Conservation (phyloP, 1,140 invertebrate genomes). For the Drosophila mojavensis region DNA sequence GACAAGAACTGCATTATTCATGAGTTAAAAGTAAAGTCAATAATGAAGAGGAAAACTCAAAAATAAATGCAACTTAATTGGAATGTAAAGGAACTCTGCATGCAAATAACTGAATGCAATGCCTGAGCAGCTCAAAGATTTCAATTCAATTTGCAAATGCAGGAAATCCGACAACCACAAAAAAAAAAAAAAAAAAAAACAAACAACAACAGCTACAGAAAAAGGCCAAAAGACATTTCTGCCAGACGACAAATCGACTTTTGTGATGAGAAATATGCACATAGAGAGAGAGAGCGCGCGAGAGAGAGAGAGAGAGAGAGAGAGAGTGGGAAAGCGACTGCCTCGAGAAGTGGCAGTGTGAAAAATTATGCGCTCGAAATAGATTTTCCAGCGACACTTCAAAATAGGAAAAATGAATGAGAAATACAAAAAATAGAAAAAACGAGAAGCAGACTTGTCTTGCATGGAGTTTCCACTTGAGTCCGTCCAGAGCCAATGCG, state of each 20-base stretch:
- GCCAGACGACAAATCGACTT: constrained; percentile 70
- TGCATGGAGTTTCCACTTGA: not conserved
- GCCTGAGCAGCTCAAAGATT: constrained; percentile 5
- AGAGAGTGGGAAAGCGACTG: constrained; percentile 18
- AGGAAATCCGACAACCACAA: constrained; percentile 48
- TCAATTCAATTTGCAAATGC: constrained; percentile 54
- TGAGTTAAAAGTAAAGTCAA: not conserved
- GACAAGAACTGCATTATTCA: not conserved
- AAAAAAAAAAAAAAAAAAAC: not conserved
- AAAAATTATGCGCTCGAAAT: constrained; percentile 77
- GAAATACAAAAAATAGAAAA: not conserved
- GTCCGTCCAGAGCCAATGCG: constrained; percentile 26
- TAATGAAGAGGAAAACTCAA: not conserved
- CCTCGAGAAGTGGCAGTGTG: constrained; percentile 70
- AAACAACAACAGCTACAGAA: not conserved
- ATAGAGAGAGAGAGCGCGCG: constrained; percentile 7
- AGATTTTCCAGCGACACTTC: constrained; percentile 71
- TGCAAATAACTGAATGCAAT: constrained; percentile 27
- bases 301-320: constrained; percentile 11
- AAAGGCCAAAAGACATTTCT: constrained; percentile 23
- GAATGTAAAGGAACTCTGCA: constrained; percentile 1
- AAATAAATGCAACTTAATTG: constrained; percentile 1
- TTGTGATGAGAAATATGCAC: constrained; percentile 56
- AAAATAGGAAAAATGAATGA: constrained; percentile 20
- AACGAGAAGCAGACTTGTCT: constrained; percentile 6